These are phyloP conservation scores for Florisuga fusca DNA, from an alignment of 2,797 vertebrate species.

Conservation along the genomic window DNA sequence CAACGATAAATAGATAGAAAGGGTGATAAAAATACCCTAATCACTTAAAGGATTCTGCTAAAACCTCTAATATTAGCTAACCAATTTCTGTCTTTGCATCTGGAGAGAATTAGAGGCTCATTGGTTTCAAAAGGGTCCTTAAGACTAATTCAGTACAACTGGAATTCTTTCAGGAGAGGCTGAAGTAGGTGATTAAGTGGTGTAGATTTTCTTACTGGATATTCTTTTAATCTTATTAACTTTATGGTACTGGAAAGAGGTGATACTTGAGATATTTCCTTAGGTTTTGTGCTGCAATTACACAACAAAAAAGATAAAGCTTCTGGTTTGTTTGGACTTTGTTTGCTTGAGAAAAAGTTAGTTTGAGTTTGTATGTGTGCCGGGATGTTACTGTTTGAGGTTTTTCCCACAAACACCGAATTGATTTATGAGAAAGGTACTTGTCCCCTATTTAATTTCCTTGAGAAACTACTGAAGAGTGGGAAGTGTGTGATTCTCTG, in stretches of 20 bases:
- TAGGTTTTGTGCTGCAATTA: not conserved
- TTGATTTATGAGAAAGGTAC: not conserved
- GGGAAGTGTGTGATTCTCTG: not conserved
- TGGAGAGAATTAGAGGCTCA: constrained; percentile 51
- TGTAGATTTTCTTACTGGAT: not conserved
- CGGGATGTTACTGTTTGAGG: not conserved
- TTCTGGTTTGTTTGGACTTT: not conserved
- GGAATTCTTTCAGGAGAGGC: not conserved
- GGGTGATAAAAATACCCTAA: not conserved
- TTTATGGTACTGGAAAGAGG: not conserved
- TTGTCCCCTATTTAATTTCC: not conserved
- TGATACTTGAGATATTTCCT: not conserved
- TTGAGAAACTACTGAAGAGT: not conserved
- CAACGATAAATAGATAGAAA: not conserved
- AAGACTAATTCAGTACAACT: not conserved
- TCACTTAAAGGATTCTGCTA: not conserved
- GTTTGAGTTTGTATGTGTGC: not conserved
- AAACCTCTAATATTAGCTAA: not conserved
- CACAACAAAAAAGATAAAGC: not conserved
- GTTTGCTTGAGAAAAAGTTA: not conserved
- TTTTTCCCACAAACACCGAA: not conserved
- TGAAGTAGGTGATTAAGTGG: not conserved
- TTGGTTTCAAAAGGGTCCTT: constrained; percentile 33
- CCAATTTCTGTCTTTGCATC: constrained; percentile 43
- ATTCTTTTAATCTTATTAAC: not conserved